phyloP scores from a whole-genome alignment of 2,888 invertebrate species.

The Nephrocerus scutellatus region DNA sequence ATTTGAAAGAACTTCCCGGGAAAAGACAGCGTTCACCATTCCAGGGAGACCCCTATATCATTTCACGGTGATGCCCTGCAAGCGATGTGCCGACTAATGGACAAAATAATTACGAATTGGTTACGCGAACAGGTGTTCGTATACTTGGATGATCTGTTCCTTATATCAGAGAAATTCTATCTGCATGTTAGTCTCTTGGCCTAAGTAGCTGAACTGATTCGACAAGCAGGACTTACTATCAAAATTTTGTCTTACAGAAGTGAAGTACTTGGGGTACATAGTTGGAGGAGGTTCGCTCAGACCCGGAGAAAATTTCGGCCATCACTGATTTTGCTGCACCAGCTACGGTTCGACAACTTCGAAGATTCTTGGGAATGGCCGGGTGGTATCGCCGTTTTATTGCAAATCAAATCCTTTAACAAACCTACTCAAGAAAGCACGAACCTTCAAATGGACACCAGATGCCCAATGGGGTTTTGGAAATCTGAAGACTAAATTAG shows the following conservation, averaged over 20 bases:
- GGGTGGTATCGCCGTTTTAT: conserved; percentile 21
- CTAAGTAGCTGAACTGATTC: conserved; percentile 10
- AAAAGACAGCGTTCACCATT: conserved; percentile 9
- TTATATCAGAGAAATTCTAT: conserved; percentile 9
- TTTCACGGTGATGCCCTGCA: conserved; percentile 7
- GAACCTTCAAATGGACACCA: too few relatives aligned
- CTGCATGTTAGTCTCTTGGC: conserved; percentile 7
- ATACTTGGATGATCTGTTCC: conserved; percentile 10
- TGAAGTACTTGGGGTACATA: conserved; percentile 16
- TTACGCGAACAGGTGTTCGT: conserved; percentile 6
- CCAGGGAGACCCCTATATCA: conserved; percentile 10
- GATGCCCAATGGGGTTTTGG: too few relatives aligned
- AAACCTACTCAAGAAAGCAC: conserved; percentile 8
- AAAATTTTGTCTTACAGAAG: conserved; percentile 18
- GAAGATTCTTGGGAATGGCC: conserved; percentile 22
- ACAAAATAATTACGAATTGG: not conserved
- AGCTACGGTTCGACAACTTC: conserved; percentile 11
- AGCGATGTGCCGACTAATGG: conserved; percentile 5
- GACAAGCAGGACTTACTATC: conserved; percentile 15
- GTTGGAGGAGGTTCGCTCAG: conserved; percentile 17
- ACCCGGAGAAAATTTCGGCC: conserved; percentile 14
- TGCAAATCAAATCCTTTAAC: conserved; percentile 14
- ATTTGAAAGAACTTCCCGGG: conserved; percentile 6
- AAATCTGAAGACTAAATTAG: too few relatives aligned
- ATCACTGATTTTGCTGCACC: conserved; percentile 12